These are phyloP conservation scores for Andrena dorsata DNA, from an alignment of 2,888 invertebrate genomes.

Conservation along the genomic window DNA sequence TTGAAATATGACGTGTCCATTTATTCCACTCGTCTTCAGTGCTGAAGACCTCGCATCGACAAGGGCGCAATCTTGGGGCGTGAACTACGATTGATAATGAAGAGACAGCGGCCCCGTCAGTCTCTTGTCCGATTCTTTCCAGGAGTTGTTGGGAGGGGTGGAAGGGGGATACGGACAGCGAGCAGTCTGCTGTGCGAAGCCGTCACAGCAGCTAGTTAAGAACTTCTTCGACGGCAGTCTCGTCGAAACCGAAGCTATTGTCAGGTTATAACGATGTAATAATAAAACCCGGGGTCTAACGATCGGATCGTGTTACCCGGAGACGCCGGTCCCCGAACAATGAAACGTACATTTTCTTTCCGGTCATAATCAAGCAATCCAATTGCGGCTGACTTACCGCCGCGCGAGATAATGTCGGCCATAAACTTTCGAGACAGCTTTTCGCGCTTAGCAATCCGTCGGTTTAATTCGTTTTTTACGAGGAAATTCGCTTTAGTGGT, in stretches of 20 bases:
- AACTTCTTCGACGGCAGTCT: conserved; percentile 66
- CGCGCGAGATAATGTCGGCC: conserved; percentile 56
- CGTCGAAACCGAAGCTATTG: conserved; percentile 70
- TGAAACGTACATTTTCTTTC: conserved; percentile 72
- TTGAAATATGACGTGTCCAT: neutral
- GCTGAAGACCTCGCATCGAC: neutral
- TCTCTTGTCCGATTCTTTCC: neutral
- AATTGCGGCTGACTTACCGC: conserved; percentile 55
- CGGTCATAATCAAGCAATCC: conserved; percentile 71
- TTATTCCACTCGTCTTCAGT: neutral
- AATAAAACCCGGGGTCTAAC: conserved; percentile 72
- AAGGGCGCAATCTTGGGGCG: neutral
- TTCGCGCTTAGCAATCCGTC: conserved; percentile 57
- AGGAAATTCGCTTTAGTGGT: conserved; percentile 40
- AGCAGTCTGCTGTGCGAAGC: conserved; percentile 9
- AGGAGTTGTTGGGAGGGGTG: conserved; percentile 4
- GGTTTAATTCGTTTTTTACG: conserved; percentile 54
- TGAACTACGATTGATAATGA: neutral
- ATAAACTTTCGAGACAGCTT: conserved; percentile 71
- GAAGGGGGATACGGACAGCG: conserved; percentile 28
- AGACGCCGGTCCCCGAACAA: conserved; percentile 70
- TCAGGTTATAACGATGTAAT: conserved; percentile 73
- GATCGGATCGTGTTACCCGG: conserved; percentile 72
- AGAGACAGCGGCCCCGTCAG: neutral
- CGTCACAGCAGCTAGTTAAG: conserved; percentile 68